Conservation (phyloP, 2,888 invertebrate genomes). For the Pecten maximus region DNA sequence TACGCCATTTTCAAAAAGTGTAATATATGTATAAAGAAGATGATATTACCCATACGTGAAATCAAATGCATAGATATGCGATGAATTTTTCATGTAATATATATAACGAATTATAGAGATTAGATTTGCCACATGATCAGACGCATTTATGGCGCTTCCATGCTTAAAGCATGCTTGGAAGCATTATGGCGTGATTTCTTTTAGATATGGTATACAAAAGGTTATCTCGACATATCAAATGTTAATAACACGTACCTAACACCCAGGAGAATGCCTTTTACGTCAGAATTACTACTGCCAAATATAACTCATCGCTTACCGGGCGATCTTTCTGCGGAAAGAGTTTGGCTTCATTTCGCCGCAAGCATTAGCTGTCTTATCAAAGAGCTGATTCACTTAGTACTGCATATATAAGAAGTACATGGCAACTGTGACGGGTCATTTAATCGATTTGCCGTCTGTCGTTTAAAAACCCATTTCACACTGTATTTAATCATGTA, state of each 20-base stretch:
- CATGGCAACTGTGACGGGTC: neutral
- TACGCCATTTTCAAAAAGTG: too few species aligned
- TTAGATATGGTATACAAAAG: neutral
- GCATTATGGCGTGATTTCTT: neutral
- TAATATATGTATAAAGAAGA: too few species aligned
- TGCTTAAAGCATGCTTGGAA: neutral
- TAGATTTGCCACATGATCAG: neutral
- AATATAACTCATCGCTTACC: neutral
- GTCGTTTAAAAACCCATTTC: constrained; percentile 10
- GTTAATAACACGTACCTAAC: neutral
- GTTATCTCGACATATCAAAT: neutral
- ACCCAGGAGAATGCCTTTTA: neutral
- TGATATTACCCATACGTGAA: too few species aligned
- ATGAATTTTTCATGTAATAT: too few species aligned
- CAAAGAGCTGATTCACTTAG: neutral
- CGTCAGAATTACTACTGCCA: neutral
- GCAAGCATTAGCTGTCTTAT: neutral
- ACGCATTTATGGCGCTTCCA: neutral
- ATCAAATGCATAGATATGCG: too few species aligned
- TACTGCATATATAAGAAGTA: neutral
- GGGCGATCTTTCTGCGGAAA: neutral
- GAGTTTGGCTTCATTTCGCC: neutral
- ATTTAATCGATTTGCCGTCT: neutral
- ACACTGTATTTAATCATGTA: neutral
- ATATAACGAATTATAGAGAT: too few species aligned